Percentiles rank a stretch among this genome's conserved stretches.
These are phyloP conservation scores for Mantis religiosa DNA, from an alignment of 2,888 invertebrate species.

Conservation along the genomic window DNA sequence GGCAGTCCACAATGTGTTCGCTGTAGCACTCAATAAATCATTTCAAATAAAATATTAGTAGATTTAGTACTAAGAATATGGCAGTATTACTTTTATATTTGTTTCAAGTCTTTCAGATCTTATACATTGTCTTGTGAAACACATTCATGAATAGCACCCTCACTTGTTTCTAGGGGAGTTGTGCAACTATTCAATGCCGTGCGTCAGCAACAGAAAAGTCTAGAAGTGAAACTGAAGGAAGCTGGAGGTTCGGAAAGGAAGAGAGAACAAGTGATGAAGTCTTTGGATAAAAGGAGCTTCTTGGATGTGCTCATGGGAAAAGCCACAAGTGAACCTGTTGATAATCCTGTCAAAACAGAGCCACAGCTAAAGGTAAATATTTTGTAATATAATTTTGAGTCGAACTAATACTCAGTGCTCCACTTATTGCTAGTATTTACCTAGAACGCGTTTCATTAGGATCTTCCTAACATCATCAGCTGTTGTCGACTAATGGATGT, in stretches of 20 bases:
- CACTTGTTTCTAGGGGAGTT: slow-evolving; percentile 62
- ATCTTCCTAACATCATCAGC: too few relatives aligned
- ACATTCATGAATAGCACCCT: background rate
- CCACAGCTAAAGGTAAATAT: slow-evolving; percentile 31
- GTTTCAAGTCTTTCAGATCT: background rate
- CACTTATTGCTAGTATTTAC: too few relatives aligned
- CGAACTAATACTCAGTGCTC: too few relatives aligned
- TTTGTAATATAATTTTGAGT: too few relatives aligned
- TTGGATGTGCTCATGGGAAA: slow-evolving; percentile 73
- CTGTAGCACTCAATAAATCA: too few relatives aligned
- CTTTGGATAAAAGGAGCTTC: slow-evolving; percentile 70
- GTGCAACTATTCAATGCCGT: slow-evolving; percentile 92
- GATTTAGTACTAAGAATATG: too few relatives aligned
- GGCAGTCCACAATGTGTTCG: too few relatives aligned
- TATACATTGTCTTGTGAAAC: background rate
- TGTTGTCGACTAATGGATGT: too few relatives aligned
- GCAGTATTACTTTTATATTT: background rate
- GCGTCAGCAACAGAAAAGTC: slow-evolving; percentile 73
- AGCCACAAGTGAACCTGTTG: slow-evolving; percentile 42
- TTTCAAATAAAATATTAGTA: too few relatives aligned
- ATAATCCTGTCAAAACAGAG: slow-evolving; percentile 37
- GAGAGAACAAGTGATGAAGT: slow-evolving; percentile 70
- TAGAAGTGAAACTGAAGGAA: slow-evolving; percentile 62
- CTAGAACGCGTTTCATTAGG: too few relatives aligned
- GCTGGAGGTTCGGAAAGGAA: slow-evolving; percentile 73